phyloP scores from a whole-genome alignment of 1,140 invertebrate species.

The Pemphigus obesinymphae region DNA sequence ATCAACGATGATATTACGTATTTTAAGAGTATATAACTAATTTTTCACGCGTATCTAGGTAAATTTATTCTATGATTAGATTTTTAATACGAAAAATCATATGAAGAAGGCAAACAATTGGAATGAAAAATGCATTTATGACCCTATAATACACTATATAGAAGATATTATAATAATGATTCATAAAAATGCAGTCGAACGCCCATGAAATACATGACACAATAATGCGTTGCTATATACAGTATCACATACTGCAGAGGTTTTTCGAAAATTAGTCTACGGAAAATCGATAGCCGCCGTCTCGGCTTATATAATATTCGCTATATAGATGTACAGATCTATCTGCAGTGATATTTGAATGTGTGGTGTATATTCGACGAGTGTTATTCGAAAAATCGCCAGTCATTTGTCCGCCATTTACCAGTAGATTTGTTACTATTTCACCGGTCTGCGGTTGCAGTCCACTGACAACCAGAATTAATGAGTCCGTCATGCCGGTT shows the following conservation, averaged over 20 bases:
- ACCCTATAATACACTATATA: neutral
- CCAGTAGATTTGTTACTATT: constrained; percentile 24
- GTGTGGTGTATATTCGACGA: neutral
- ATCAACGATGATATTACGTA: no score
- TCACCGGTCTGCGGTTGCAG: neutral
- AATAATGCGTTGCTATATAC: neutral
- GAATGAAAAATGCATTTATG: neutral
- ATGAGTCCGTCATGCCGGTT: constrained; percentile 39
- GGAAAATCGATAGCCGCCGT: neutral
- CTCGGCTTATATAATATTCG: neutral
- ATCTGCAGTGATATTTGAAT: neutral
- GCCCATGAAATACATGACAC: no score
- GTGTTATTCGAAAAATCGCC: constrained; percentile 32
- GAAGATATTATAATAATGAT: neutral
- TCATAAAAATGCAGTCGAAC: neutral
- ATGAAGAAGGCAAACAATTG: neutral
- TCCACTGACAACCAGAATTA: constrained; percentile 32
- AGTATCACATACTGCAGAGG: neutral
- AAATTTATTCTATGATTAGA: no score
- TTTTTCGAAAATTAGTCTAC: neutral
- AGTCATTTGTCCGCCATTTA: constrained; percentile 35
- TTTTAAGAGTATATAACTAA: no score
- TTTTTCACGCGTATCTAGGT: no score
- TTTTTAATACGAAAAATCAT: no score
- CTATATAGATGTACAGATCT: neutral